Base-by-base conservation (phyloP, 2,113 vertebrate species). In the Gobiocypris rarus region DNA sequence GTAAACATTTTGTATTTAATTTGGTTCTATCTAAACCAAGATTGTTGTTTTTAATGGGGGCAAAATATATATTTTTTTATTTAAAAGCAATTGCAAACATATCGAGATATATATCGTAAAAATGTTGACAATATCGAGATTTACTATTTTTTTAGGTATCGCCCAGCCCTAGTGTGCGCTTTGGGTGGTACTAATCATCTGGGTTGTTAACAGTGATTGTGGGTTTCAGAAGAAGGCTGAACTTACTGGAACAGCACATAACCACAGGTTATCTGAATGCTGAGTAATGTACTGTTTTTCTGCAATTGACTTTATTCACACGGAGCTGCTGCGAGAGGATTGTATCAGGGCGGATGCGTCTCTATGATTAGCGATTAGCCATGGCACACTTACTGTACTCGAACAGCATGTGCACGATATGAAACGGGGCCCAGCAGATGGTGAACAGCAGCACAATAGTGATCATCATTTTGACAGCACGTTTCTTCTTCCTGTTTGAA, bases 391-490 rank as follows among this genome's bases (percentile, higher is more conserved):
- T 89, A 96, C 95, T 91, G 89, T 95, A 96, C 86, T 96, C 95
- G 70, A 94, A 95, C 38, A 96, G 89, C 94, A 96, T 95, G 89
- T 96, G 94, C 11, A 96, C 93, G 1, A 93, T 94, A 86, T 96
- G 95, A 87, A 96, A 96, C 0, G 95, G 95, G 0, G 95, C 95
- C 95, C 95, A 96, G 85, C 95, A 96, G 41, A 95, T 63, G 5
- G 95, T 95, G 88, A 96, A 96, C 1, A 96, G 92, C 78, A 95
- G 86, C 43, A 96, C 95, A 0, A 96, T 92, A 3, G 94, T 95
- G 81, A 96, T 86, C 95, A 96, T 96, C 94, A 95, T 96, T 90
- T 95, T 95, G 0, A 95, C 93, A 0, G 95, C 95, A 82, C 94
- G 90, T 77, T 96, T 96, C 92, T 96, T 96, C 88, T 95, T 96